Base-by-base conservation (phyloP, 2,797 vertebrate genomes). In the Phyllotis vaccarum region DNA sequence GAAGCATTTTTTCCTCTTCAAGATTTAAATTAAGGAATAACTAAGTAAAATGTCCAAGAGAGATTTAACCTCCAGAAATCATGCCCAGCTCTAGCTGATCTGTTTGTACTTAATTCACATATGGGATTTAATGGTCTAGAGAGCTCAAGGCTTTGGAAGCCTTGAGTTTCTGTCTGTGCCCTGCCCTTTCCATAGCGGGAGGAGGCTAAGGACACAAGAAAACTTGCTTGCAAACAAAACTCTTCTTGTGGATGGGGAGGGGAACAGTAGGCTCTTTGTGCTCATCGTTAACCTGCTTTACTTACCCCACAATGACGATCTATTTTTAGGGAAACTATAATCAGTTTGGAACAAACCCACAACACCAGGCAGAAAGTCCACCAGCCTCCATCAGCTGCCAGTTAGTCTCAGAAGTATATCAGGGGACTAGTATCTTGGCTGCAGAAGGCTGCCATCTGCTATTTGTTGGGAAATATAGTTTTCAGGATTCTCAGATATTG, bases 401-500 rank as follows among this genome's bases (percentile, higher is more conserved):
- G 86, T 40, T 5, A 3, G 4, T 88, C 54, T 34, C 86, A 34
- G 0, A 5, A 3, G n/a, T 46, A 49, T 13, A 1, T 37, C 40
- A 16, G 11, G 4, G 81, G 10, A 2, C 6, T 60, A 24, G 8
- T 11, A 40, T 86, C n/a, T 89, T 79, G 40, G 21, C 27, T 14
- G 5, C n/a, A 14, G 14, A 37, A 56, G 60, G 12, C 72, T 92
- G 75, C 49, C 21, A 31, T 75, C 6, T 29, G 13, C 14, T 6
- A 3, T 34, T 80, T 92, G 14, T 49, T 13, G 10, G 43, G 54
- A 43, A 90, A 80, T 87, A 29, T 79, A 60, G 27, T 72, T 90
- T 90, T 92, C 66, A 40, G 31, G 93, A 72, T 92, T 80, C 64
- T 43, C 49, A 37, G 54, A 1, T 90, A 81, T 56, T 90, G 58